These are phyloP conservation scores for Raphicerus campestris DNA, from an alignment of 2,113 vertebrate genomes.

Conservation along the genomic window DNA sequence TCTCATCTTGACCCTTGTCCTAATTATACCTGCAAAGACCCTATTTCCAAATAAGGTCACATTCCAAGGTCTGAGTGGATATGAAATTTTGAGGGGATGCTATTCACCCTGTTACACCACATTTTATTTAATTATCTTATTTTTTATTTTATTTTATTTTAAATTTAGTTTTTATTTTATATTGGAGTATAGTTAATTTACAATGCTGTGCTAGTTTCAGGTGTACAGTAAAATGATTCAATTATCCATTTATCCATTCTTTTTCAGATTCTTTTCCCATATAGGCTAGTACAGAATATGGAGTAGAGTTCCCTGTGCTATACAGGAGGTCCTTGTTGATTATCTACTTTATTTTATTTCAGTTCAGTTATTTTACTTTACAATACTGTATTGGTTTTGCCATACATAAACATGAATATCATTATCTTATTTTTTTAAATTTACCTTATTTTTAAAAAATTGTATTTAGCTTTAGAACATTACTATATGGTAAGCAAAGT, in stretches of 20 bases:
- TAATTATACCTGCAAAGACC: neutral
- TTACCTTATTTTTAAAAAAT: neutral
- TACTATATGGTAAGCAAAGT: neutral
- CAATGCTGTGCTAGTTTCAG: too few species aligned
- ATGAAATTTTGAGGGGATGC: neutral
- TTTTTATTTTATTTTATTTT: neutral
- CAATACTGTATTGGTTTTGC: too few species aligned
- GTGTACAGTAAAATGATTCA: too few species aligned
- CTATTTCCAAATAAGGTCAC: neutral
- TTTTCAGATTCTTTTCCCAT: too few species aligned
- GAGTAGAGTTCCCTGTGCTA: too few species aligned
- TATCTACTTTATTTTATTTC: too few species aligned
- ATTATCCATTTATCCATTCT: too few species aligned
- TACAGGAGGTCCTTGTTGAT: too few species aligned
- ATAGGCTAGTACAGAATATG: too few species aligned
- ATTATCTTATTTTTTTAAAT: rapidly evolving
- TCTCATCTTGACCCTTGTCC: neutral
- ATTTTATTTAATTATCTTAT: neutral
- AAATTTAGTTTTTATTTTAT: too few species aligned
- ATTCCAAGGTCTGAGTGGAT: neutral
- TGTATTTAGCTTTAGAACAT: neutral
- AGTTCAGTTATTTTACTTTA: too few species aligned
- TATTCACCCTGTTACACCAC: neutral
- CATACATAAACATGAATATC: neutral
- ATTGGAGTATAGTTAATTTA: too few species aligned